Percentiles rank a stretch among this genome's conserved stretches.
phyloP scores from a whole-genome alignment of 2,113 vertebrate species.

The Oncorhynchus gorbuscha region DNA sequence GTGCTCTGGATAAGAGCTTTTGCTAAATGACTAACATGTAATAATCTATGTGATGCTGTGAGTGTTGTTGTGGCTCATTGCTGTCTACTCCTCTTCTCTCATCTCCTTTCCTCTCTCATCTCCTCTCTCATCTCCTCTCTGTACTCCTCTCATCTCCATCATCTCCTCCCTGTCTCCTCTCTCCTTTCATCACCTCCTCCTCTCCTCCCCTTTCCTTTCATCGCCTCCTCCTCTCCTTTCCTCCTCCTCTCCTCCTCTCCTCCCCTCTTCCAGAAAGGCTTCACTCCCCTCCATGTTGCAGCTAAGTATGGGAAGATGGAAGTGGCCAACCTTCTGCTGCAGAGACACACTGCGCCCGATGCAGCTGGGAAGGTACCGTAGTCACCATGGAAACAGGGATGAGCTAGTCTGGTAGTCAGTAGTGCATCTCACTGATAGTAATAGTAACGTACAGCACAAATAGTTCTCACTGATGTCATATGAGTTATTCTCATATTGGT shows the following conservation, averaged over 20 bases:
- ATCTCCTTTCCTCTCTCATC: neutral
- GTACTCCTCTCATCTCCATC: neutral
- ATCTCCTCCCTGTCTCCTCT: neutral
- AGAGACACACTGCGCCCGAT: conserved; percentile 89
- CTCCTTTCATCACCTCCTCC: neutral
- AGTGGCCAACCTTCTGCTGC: conserved; percentile 91
- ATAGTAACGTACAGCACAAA: too few species aligned
- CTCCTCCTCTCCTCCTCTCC: too few species aligned
- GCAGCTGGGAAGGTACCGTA: conserved; percentile 90
- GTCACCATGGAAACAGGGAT: neutral
- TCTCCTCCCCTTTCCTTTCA: neutral
- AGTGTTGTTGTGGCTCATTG: neutral
- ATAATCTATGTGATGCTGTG: neutral
- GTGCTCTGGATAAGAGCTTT: too few species aligned
- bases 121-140: neutral
- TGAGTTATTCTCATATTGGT: too few species aligned
- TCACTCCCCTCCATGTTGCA: conserved; percentile 95
- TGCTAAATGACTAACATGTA: too few species aligned
- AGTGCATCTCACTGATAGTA: too few species aligned
- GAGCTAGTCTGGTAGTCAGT: too few species aligned
- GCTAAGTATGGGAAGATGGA: conserved; percentile 97
- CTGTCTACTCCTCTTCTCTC: neutral
- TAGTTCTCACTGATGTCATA: too few species aligned
- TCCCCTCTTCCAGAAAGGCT: conserved; percentile 86
- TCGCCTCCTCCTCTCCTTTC: neutral